Base-by-base conservation (phyloP, 1,140 invertebrate species). In the Luehdorfia chinensis region DNA sequence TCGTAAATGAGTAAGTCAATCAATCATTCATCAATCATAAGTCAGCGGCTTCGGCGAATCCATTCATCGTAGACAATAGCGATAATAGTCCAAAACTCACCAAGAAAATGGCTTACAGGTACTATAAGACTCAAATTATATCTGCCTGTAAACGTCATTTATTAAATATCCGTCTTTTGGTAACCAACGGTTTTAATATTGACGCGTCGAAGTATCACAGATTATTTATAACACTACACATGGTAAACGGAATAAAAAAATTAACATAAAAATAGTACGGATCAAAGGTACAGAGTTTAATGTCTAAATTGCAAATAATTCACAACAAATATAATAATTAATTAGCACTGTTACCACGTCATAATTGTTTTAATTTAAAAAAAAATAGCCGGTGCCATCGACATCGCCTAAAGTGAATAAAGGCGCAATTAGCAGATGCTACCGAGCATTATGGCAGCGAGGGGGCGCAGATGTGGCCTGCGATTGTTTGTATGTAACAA, bases 401-500 rank as follows among this genome's bases (percentile, higher is more conserved):
- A n/a, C n/a, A n/a, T n/a, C n/a, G n/a, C n/a, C n/a, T n/a, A n/a
- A n/a, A n/a, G n/a, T n/a, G n/a, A n/a, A n/a, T n/a, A n/a, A n/a
- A n/a, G n/a, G n/a, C n/a, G 49, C 60, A 78, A 75, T 78, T 78
- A 75, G 66, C 66, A 67, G 69, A 66, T 76, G 66, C 36, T 47
- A 48, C 21, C 46, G 15, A 6, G 31, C 19, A 28, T 28, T 27
- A 47, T 45, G 46, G 45, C 52, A 36, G 28, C 47, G 21, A 21
- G 18, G 52, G 54, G 60, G 47, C 55, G 68, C 76, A 85, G 76
- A 81, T 80, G 78, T 64, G 59, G 44, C 34, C 30, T 47, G 41
- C 67, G 64, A 73, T 80, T 78, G 75, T 74, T 69, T 71, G 74
- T 68, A 71, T 71, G 76, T 75, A 83, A 77, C 73, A 79, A 75